A percentile compares a stretch with the other conserved stretches of the same genome.
These are phyloP conservation scores for Brachionus plicatilis DNA, from an alignment of 1,140 invertebrate genomes.

Conservation along the genomic window DNA sequence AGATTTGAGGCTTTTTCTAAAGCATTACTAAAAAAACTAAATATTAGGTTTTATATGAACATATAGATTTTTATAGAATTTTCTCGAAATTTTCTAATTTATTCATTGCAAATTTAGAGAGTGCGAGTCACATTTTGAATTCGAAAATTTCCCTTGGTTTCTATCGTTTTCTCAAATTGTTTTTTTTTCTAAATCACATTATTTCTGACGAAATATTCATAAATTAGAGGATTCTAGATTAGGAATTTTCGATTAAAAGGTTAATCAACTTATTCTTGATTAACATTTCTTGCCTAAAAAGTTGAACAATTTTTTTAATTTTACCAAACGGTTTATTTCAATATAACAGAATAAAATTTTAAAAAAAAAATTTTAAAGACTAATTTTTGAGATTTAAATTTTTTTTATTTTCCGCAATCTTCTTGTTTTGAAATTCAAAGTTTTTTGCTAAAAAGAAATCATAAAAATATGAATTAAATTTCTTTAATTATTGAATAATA, in stretches of 20 bases:
- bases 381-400: no score
- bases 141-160: neutral
- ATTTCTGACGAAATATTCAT: neutral
- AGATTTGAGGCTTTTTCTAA: neutral
- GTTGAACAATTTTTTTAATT: no score
- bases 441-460: no score
- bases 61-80: slow-evolving; percentile 11
- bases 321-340: no score
- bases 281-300: neutral
- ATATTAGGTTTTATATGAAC: neutral
- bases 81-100: slow-evolving; percentile 31
- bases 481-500: no score
- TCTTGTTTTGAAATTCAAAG: no score
- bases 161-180: neutral
- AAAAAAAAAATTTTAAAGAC: no score
- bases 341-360: no score
- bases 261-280: neutral
- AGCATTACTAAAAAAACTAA: neutral
- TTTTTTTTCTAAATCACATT: neutral
- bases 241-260: neutral
- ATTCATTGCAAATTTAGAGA: slow-evolving; percentile 7
- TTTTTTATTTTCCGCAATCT: no score
- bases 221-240: slow-evolving; percentile 14
- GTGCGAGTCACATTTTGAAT: neutral
- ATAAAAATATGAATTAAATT: no score